These are phyloP conservation scores for Pipa parva DNA, from an alignment of 2,113 vertebrate species.

Conservation along the genomic window DNA sequence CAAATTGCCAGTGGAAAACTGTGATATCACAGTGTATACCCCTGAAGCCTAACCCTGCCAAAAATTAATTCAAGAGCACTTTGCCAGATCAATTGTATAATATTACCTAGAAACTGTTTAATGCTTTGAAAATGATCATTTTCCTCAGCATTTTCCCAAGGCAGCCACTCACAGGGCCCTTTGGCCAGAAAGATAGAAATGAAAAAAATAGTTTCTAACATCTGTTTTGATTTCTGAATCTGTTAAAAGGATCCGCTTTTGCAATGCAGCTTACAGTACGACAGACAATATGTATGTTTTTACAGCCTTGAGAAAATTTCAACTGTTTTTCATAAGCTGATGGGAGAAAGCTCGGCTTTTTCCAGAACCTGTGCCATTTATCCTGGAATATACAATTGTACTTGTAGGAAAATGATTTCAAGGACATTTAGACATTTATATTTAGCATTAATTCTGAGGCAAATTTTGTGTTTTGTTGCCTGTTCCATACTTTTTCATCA, in stretches of 20 bases:
- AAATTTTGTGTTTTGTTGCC: no score
- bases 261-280: background rate
- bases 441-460: background rate
- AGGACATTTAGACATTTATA: background rate
- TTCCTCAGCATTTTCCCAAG: conserved; percentile 16
- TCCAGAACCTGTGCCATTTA: background rate
- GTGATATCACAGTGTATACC: conserved; percentile 24
- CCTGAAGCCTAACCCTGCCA: conserved; percentile 41
- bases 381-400: background rate
- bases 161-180: conserved; percentile 22
- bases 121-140: conserved; percentile 45
- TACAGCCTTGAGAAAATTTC: background rate
- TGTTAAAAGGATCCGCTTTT: conserved; percentile 1
- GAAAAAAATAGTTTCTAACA: conserved; percentile 23
- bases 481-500: no score
- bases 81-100: conserved; percentile 45
- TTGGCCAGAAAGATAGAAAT: conserved; percentile 27
- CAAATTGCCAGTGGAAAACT: conserved; percentile 46
- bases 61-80: conserved; percentile 49
- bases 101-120: conserved; percentile 46
- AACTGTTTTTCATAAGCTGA: background rate
- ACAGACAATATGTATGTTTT: background rate
- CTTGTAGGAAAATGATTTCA: background rate
- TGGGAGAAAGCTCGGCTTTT: background rate
- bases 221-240: conserved; percentile 26